Base-by-base conservation (phyloP, 2,888 invertebrate species). In the Apocheima hispidaria region DNA sequence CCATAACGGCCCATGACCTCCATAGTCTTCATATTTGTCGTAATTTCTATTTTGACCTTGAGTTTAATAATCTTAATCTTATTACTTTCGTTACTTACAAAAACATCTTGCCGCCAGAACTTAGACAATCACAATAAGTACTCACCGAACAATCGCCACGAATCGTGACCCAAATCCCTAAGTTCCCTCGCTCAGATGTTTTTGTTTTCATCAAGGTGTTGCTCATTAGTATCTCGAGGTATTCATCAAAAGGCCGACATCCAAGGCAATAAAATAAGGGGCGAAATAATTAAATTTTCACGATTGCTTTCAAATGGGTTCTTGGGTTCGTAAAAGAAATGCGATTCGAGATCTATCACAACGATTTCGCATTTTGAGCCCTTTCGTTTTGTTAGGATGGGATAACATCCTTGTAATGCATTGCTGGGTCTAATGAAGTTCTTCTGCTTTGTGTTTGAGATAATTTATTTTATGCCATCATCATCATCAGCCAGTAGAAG, bases 211-310 rank as follows among this genome's bases (percentile, higher is more conserved):
- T 55, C 56, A 57, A 64, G 64, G 64, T 64, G 60, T 60, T 57
- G 56, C 56, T 64, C 52, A 60, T 64, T 64, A 60, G 50, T 56
- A 20, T 56, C 60, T 63, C 59, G 60, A 60, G 50, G 49, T 20
- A 61, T 61, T 65, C 60, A 62, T 60, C 66, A 72, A 66, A 69
- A 73, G 71, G 68, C 59, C 56, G 36, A 36, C 30, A 44, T 49
- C 52, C 16, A 63, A n/a, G n/a, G n/a, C n/a, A n/a, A 65, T 69
- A 61, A 63, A 68, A 65, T 66, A 73, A 70, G 66, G 60, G 36
- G 63, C 52, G 68, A 60, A 74, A 73, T 76, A 76, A 77, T 77
- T 78, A 73, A 74, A 76, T 78, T 75, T 70, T 55, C 65, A 66
- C 72, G 60, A 76, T 73, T 67, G 56, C 57, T 53, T 58, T 60